Evolutionary conservation across 1,140 invertebrate genomes (phyloP).

Genomic region (Phocides pigmalion): DNA sequence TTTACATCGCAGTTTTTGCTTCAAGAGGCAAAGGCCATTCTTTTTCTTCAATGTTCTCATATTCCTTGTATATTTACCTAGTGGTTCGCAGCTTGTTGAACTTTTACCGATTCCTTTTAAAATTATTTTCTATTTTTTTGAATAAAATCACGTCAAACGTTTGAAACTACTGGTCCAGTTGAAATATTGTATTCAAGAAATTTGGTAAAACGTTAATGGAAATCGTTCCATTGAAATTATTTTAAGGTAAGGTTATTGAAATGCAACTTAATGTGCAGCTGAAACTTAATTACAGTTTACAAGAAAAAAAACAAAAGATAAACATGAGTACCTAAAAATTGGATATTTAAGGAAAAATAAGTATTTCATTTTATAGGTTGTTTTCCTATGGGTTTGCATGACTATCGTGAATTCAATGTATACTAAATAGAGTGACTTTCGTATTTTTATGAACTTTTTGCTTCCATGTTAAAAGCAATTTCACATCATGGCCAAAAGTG

Average conservation of each 20-base stretch:
- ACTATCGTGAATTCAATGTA: not conserved
- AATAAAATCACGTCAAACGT: too few species aligned
- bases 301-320: too few species aligned
- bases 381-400: not conserved
- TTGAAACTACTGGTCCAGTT: too few species aligned
- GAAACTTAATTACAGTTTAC: not conserved
- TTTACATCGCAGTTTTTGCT: slow-evolving; percentile 58
- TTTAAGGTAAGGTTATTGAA: too few species aligned
- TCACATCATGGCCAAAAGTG: not conserved
- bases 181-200: too few species aligned
- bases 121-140: too few species aligned
- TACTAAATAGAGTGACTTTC: not conserved
- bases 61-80: slow-evolving; percentile 1
- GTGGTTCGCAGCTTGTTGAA: not conserved
- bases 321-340: too few species aligned
- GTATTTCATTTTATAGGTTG: not conserved
- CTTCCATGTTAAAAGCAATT: not conserved
- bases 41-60: slow-evolving; percentile 6
- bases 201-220: too few species aligned
- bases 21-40: slow-evolving; percentile 17
- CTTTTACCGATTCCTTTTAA: not conserved
- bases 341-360: too few species aligned
- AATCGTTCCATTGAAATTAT: too few species aligned
- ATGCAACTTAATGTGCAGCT: too few species aligned
- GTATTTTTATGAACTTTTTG: not conserved